A percentile compares a stretch with the other conserved stretches of the same genome.
These are phyloP conservation scores for Sialis lutaria DNA, from an alignment of 2,888 invertebrate genomes.

Conservation along the genomic window DNA sequence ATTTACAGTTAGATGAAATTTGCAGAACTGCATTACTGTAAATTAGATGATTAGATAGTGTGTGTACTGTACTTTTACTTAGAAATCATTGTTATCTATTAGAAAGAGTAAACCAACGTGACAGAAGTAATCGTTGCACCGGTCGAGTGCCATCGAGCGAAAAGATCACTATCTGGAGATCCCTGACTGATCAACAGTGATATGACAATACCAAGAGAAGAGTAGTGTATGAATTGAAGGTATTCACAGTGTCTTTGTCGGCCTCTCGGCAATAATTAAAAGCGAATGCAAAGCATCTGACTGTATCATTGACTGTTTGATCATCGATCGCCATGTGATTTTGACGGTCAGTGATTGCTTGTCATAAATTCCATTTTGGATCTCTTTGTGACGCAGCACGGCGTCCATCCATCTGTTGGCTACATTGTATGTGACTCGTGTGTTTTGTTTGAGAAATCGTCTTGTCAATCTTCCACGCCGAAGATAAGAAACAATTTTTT, in stretches of 20 bases:
- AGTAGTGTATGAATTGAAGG: constrained; percentile 5
- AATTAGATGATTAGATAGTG: no score
- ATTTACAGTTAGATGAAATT: no score
- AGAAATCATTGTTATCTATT: no score
- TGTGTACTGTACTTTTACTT: no score
- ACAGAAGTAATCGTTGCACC: no score
- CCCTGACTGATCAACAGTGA: constrained; percentile 1
- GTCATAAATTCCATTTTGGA: constrained; percentile 16
- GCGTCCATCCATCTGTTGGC: no score
- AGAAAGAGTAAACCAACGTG: no score
- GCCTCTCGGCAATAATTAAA: constrained; percentile 6
- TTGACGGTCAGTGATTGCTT: constrained; percentile 14
- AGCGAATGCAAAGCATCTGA: constrained; percentile 6
- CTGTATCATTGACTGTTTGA: background rate
- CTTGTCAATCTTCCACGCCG: no score
- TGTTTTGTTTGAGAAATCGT: no score
- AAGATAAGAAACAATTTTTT: no score
- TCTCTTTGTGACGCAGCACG: constrained; percentile 6
- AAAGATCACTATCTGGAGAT: constrained; percentile 4
- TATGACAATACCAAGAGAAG: background rate
- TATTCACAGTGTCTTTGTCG: constrained; percentile 6
- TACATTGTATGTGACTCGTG: no score
- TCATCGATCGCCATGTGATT: constrained; percentile 11
- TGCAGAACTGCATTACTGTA: no score
- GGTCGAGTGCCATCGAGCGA: constrained; percentile 2